Evolutionary conservation across 2,797 vertebrate species (phyloP).

Genomic region (Dromococcyx pavoninus): DNA sequence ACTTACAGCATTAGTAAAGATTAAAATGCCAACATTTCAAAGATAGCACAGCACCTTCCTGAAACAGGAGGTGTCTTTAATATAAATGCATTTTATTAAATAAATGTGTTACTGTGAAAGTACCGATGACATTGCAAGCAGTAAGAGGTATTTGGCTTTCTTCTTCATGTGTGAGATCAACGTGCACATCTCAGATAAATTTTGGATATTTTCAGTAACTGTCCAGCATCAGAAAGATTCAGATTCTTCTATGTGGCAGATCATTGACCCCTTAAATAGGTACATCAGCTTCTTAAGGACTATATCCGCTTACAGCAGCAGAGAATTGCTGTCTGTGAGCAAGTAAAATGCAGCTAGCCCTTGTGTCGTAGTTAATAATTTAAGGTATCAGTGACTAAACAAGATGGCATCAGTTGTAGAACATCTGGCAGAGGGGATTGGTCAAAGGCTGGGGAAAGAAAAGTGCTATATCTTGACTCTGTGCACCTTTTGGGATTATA

Average conservation of each 20-base stretch:
- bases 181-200: not conserved
- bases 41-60: not conserved
- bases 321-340: not conserved
- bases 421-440: not conserved
- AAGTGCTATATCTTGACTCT: not conserved
- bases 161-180: not conserved
- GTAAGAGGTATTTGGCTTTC: not conserved
- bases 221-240: not conserved
- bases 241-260: not conserved
- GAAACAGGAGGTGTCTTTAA: not conserved
- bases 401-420: not conserved
- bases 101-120: not conserved
- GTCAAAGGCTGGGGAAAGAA: not conserved
- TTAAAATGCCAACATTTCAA: constrained; percentile 11
- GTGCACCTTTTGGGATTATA: not conserved
- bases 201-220: not conserved
- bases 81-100: not conserved
- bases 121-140: not conserved
- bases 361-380: not conserved
- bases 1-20: not conserved
- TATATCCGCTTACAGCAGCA: not conserved
- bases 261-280: not conserved
- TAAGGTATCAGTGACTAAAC: not conserved
- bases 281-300: not conserved
- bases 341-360: not conserved